Conservation (phyloP, 2,113 vertebrate genomes). For the Hippopotamus amphibius region DNA sequence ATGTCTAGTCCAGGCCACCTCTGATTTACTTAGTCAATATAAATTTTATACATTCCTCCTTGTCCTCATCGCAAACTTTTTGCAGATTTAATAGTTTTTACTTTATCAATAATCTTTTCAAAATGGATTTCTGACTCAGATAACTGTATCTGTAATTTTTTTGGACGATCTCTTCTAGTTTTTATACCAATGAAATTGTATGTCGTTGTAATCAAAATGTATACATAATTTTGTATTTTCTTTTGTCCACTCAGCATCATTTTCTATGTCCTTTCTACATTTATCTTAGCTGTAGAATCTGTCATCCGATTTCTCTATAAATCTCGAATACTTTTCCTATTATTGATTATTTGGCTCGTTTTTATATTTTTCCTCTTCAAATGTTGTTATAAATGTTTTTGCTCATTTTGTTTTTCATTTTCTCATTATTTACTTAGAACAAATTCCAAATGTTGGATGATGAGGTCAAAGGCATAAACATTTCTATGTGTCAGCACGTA, state of each 20-base stretch:
- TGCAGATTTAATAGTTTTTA: background rate
- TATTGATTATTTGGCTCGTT: background rate
- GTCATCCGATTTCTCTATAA: background rate
- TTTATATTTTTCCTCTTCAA: constrained; percentile 20
- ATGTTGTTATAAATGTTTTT: background rate
- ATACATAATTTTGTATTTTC: background rate
- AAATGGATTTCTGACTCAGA: background rate
- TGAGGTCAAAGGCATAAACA: background rate
- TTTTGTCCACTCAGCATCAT: background rate
- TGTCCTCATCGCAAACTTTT: background rate
- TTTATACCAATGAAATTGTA: background rate
- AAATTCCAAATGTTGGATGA: background rate
- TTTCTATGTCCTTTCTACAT: background rate
- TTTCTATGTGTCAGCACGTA: background rate
- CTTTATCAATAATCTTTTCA: constrained; percentile 2
- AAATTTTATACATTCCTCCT: background rate
- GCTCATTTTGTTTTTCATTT: background rate
- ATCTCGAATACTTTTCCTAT: background rate
- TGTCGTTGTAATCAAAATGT: background rate
- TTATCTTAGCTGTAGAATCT: background rate
- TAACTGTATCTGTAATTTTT: background rate
- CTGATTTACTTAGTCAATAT: background rate
- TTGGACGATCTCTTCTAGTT: background rate
- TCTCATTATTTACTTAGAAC: constrained; percentile 2
- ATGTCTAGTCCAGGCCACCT: background rate